Base-by-base conservation (phyloP, 2,888 invertebrate genomes). In the Diabrotica balteata region DNA sequence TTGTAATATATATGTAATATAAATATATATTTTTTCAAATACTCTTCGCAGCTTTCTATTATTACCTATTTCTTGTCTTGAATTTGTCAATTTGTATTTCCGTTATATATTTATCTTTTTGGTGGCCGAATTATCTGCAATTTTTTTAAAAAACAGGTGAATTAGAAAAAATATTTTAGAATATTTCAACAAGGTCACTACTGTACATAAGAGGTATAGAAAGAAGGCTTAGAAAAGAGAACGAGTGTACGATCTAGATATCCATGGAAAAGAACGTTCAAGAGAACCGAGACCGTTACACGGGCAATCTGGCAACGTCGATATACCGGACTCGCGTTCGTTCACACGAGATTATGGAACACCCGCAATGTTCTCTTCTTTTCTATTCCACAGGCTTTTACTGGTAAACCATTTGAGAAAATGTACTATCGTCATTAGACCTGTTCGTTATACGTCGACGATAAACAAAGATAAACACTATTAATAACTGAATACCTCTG, bases 291-390 rank as follows among this genome's bases (percentile, higher is more conserved):
- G 81, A 82, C 83, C 82, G 82, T 82, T 83, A 82, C 80, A 71
- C 75, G 66, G 67, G 66, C 71, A 73, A 78, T 64, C 67, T 74
- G 83, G 81, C 83, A 83, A 82, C 81, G 61, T 32, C 73, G 81
- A 75, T 69, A 72, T 73, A 75, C 78, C 76, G 77, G 77, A 80
- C 78, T 78, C 71, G 79, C 79, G 81, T 81, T 81, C 82, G 82
- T 83, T 83, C 82, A 82, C 82, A 81, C 80, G 79, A 78, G 80
- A 80, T 72, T 72, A 68, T 72, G 67, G 76, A 78, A 80, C 80
- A 81, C 79, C 80, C 80, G 81, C 80, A 82, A 80, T 77, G 77
- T 75, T 74, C 71, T 64, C 52, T 52, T 57, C 63, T 54, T 52
- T 62, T 51, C 62, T 50, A 52, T 61, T 55, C 63, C 59, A 63